Conservation (phyloP, 2,888 invertebrate genomes). For the Ptychoptera contaminata region DNA sequence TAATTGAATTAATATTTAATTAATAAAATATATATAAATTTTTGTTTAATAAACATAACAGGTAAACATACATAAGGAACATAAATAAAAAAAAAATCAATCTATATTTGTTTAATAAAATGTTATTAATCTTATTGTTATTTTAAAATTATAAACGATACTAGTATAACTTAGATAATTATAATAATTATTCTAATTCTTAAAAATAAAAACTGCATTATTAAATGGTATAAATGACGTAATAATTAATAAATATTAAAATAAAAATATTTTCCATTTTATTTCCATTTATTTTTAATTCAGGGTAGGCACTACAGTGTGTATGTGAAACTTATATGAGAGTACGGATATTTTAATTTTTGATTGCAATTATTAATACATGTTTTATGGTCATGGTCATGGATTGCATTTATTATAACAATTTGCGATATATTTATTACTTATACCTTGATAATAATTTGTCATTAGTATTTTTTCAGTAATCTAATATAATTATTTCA, state of each 20-base stretch:
- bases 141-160: neutral
- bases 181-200: neutral
- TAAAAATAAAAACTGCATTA: neutral
- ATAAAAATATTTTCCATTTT: neutral
- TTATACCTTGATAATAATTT: too few relatives aligned
- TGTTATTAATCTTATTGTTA: neutral
- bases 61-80: too few relatives aligned
- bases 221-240: neutral
- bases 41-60: too few relatives aligned
- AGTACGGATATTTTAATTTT: conserved; percentile 28
- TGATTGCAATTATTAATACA: conserved; percentile 5
- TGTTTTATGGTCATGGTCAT: too few relatives aligned
- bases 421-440: too few relatives aligned
- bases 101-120: neutral
- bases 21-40: too few relatives aligned
- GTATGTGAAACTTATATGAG: conserved; percentile 6
- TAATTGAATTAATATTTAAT: too few relatives aligned
- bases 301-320: conserved; percentile 20
- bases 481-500: too few relatives aligned
- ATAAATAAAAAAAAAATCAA: neutral
- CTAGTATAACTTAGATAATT: too few relatives aligned
- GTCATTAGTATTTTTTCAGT: too few relatives aligned
- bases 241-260: neutral
- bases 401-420: too few relatives aligned
- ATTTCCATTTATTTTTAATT: conserved; percentile 12